phyloP scores from a whole-genome alignment of 2,888 invertebrate genomes.

The Orgyia antiqua region DNA sequence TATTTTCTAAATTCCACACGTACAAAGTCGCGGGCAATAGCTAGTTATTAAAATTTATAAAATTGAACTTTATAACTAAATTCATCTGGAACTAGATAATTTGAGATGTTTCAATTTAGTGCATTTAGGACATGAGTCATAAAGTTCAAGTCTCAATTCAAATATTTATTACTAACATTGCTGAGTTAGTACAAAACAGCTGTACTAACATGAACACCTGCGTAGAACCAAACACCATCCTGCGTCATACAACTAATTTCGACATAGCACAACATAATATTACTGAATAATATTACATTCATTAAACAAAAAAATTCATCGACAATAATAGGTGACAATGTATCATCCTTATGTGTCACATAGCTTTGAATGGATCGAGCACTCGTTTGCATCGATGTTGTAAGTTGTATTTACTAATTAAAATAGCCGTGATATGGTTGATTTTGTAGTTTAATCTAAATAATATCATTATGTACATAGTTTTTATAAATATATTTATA shows the following conservation, averaged over 20 bases:
- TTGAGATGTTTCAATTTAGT: slow-evolving; percentile 18
- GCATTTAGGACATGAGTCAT: slow-evolving; percentile 43
- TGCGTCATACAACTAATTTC: slow-evolving; percentile 66
- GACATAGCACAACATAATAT: slow-evolving; percentile 30
- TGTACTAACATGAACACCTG: slow-evolving; percentile 54
- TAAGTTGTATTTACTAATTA: not conserved
- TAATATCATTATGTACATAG: too few relatives aligned
- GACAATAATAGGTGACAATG: not conserved
- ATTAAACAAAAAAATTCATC: slow-evolving; percentile 37
- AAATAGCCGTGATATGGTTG: too few relatives aligned
- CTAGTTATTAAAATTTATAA: too few relatives aligned
- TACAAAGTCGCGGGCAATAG: too few relatives aligned
- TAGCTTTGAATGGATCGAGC: slow-evolving; percentile 10
- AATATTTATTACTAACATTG: slow-evolving; percentile 22
- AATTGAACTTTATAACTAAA: too few relatives aligned
- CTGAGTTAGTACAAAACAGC: slow-evolving; percentile 34
- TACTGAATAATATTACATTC: slow-evolving; percentile 43
- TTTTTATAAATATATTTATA: too few relatives aligned
- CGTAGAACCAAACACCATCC: slow-evolving; percentile 36
- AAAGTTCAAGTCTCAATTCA: slow-evolving; percentile 20
- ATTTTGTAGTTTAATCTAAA: too few relatives aligned
- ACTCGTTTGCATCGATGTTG: slow-evolving; percentile 3
- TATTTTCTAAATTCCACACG: too few relatives aligned
- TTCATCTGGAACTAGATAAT: too few relatives aligned
- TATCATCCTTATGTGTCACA: slow-evolving; percentile 5